A percentile compares a stretch with the other conserved stretches of the same genome.
phyloP scores from a whole-genome alignment of 1,140 invertebrate genomes.

The Euwallacea similis region DNA sequence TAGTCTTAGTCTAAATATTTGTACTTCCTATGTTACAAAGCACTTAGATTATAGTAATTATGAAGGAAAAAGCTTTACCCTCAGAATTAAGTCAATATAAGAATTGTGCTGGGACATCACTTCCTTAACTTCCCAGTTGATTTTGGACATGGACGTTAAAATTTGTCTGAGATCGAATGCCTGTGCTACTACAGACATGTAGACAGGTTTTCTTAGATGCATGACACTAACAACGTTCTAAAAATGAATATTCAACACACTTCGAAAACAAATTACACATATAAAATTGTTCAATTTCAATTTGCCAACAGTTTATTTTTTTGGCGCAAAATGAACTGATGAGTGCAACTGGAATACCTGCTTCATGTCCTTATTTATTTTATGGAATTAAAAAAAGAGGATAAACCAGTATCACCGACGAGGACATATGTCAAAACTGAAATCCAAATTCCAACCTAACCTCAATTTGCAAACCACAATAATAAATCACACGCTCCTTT shows the following conservation, averaged over 20 bases:
- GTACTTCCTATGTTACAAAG: conserved; percentile 65
- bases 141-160: conserved; percentile 82
- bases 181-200: conserved; percentile 78
- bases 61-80: conserved; percentile 52
- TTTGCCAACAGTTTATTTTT: too few species aligned
- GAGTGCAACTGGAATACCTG: too few species aligned
- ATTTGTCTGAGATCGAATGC: conserved; percentile 80
- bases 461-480: too few species aligned
- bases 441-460: too few species aligned
- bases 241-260: neutral
- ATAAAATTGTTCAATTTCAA: too few species aligned
- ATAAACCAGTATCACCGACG: too few species aligned
- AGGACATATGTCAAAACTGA: too few species aligned
- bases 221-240: conserved; percentile 69
- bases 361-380: too few species aligned
- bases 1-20: conserved; percentile 76
- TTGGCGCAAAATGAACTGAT: too few species aligned
- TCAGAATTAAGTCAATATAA: conserved; percentile 77
- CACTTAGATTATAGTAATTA: neutral
- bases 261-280: too few species aligned
- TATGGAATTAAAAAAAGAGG: too few species aligned
- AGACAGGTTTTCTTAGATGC: conserved; percentile 82
- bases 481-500: too few species aligned
- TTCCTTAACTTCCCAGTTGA: conserved; percentile 95
- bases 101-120: conserved; percentile 93